phyloP scores from a whole-genome alignment of 2,888 invertebrate species.

The Tetranychus truncatus region DNA sequence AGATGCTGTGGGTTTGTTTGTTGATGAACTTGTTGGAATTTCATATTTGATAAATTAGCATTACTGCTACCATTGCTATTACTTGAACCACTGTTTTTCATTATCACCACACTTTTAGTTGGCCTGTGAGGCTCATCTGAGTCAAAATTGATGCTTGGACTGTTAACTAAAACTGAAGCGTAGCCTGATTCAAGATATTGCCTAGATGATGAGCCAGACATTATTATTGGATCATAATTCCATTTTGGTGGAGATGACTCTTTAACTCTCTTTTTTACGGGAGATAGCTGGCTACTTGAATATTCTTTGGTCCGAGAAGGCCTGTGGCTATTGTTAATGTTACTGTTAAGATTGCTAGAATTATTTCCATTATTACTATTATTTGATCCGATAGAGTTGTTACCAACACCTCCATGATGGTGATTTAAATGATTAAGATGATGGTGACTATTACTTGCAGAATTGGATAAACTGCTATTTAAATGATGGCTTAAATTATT shows the following conservation, averaged over 20 bases:
- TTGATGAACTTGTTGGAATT: slow-evolving; percentile 3
- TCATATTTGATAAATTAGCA: background rate
- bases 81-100: background rate
- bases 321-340: slow-evolving; percentile 34
- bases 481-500: background rate
- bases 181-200: slow-evolving; percentile 10
- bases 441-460: background rate
- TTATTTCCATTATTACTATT: slow-evolving; percentile 41
- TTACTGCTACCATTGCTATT: background rate
- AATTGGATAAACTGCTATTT: background rate
- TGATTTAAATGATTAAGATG: background rate
- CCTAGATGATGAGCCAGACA: background rate
- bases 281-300: slow-evolving; percentile 55
- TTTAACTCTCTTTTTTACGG: slow-evolving; percentile 89
- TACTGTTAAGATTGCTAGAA: slow-evolving; percentile 37
- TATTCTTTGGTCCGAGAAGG: slow-evolving; percentile 26
- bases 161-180: slow-evolving; percentile 5
- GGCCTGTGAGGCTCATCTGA: background rate
- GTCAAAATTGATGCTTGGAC: slow-evolving; percentile 9
- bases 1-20: background rate
- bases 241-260: slow-evolving; percentile 62
- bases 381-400: slow-evolving; percentile 28
- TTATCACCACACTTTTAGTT: background rate
- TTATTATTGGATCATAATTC: slow-evolving; percentile 11
- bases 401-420: background rate